Percentiles rank a stretch among this genome's conserved stretches.
Evolutionary conservation across 2,888 invertebrate species (phyloP).

Genomic region (Lutraria lutraria): DNA sequence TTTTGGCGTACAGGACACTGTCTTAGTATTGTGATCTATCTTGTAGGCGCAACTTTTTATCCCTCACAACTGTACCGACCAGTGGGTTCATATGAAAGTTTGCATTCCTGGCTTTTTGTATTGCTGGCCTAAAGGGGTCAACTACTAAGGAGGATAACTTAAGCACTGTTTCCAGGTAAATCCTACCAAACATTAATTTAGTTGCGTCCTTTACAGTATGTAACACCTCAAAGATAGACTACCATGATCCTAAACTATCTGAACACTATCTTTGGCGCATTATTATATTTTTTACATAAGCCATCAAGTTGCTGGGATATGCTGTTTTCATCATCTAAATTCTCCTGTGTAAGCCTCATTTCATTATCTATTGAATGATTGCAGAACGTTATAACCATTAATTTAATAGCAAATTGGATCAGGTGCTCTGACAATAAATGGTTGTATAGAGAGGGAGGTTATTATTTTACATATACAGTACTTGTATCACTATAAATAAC

Average conservation of each 20-base stretch:
- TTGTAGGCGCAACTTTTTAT: no score
- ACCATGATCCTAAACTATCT: neutral
- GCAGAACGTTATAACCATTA: neutral
- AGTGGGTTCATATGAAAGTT: no score
- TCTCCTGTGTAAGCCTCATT: neutral
- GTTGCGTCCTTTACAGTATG: neutral
- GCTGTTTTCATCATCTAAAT: neutral
- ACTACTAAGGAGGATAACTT: no score
- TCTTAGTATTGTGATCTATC: no score
- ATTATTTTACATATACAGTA: conserved; percentile 1
- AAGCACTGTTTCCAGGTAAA: no score
- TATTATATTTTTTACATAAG: neutral
- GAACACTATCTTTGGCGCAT: neutral
- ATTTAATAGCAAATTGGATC: conserved; percentile 6
- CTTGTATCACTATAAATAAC: neutral
- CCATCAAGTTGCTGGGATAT: neutral
- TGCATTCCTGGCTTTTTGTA: no score
- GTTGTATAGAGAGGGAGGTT: neutral
- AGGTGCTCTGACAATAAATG: conserved; percentile 2
- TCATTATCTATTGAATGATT: neutral
- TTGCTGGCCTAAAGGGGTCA: no score
- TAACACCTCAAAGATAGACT: neutral
- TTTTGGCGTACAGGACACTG: no score
- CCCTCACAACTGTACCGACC: no score
- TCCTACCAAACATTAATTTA: no score